Conservation (phyloP, 2,888 invertebrate species). For the Nasonovia ribisnigri region DNA sequence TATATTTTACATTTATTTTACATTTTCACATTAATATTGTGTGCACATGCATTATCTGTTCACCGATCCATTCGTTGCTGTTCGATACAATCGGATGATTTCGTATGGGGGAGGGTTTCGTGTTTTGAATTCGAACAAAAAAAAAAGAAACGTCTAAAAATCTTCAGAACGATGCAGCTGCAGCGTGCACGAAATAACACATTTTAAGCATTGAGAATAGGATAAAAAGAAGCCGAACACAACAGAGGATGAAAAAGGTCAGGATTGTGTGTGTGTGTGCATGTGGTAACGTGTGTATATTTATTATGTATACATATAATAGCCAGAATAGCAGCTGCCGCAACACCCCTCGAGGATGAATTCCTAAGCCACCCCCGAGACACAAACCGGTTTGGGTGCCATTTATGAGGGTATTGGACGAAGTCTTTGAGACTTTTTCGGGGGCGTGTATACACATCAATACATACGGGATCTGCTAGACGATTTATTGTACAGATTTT, state of each 20-base stretch:
- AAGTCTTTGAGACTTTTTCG: slow-evolving; percentile 44
- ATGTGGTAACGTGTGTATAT: neutral
- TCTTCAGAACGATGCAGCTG: slow-evolving; percentile 48
- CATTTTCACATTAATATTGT: neutral
- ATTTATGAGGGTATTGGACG: slow-evolving; percentile 20
- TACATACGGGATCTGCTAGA: neutral
- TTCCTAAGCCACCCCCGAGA: slow-evolving; percentile 56
- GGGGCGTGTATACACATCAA: slow-evolving; percentile 35
- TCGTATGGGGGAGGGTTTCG: slow-evolving; percentile 12
- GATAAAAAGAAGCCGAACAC: slow-evolving; percentile 57
- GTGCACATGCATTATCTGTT: neutral
- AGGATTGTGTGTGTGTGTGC: slow-evolving; percentile 25
- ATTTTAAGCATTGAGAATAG: slow-evolving; percentile 22
- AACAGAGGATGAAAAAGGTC: slow-evolving; percentile 38
- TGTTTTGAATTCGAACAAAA: slow-evolving; percentile 3
- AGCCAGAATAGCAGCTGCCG: slow-evolving; percentile 54
- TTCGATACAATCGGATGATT: slow-evolving; percentile 39
- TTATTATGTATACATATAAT: slow-evolving; percentile 37
- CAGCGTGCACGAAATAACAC: slow-evolving; percentile 38
- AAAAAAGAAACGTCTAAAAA: neutral
- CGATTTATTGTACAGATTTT: slow-evolving; percentile 49
- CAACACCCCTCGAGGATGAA: slow-evolving; percentile 51
- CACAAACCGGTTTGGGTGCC: slow-evolving; percentile 61
- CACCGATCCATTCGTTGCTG: neutral
- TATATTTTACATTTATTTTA: neutral